Base-by-base conservation (phyloP, 2,797 vertebrate genomes). In the Craterocephalus amniculus region DNA sequence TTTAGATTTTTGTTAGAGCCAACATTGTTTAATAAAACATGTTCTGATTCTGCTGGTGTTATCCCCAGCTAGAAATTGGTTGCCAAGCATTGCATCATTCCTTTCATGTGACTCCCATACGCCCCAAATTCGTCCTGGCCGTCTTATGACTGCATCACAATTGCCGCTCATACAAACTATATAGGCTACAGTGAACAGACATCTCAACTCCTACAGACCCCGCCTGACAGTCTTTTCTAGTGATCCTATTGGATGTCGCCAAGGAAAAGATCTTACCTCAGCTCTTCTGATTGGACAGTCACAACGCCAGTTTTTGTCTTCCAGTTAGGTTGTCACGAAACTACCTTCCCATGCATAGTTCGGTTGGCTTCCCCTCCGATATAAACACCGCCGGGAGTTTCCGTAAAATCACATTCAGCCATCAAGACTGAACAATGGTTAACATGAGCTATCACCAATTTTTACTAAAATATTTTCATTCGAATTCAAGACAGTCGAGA, bases 61-160 rank as follows among this genome's bases (percentile, higher is more conserved):
- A 95, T 95, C 94, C 93, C 93, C 90, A 90, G 93, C 93, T 95
- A 92, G 95, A 95, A 95, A 95, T 87, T 84, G 92, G 95, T 95
- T 95, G 95, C 95, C 94, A 95, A 94, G 91, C 91, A 94, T 95
- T 95, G 95, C 95, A 95, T 95, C 95, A 95, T 95, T 95, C 94
- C 94, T 95, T 95, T 95, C 94, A 95, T 95, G 94, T 95, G 95
- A 95, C 94, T 95, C 95, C 93, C 94, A 92, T 93, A 94, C 94
- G 95, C 94, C 95, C 95, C 94, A 94, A 93, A 95, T 95, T 95
- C 93, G 94, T 95, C 95, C 94, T 95, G 94, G 93, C 94, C 93
- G 93, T 94, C 94, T 95, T 91, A 91, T 92, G 95, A 94, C 95
- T 95, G 95, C 95, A 95, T 95, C 95, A 95, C 94, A 93, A 87